A percentile compares a stretch with the other conserved stretches of the same genome.
Evolutionary conservation across 2,797 vertebrate species (phyloP).

Genomic region (Parauchenoglanis ngamensis): DNA sequence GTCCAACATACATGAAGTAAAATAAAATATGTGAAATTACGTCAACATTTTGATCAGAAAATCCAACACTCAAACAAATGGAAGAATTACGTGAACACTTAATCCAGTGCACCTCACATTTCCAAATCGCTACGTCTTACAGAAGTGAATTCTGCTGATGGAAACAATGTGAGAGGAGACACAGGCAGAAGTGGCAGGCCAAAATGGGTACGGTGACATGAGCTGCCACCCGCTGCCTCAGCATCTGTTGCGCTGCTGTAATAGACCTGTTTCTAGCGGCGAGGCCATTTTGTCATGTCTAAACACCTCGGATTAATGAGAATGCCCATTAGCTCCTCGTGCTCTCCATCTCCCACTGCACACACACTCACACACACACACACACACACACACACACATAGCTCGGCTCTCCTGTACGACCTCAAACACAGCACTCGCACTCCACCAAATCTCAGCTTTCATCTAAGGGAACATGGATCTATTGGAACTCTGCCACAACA

Average conservation of each 20-base stretch:
- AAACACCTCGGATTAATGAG: slow-evolving; percentile 69
- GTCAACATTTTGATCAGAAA: background rate
- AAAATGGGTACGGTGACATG: slow-evolving; percentile 52
- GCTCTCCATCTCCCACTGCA: slow-evolving; percentile 54
- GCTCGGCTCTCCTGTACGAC: slow-evolving; percentile 34
- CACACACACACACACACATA: slow-evolving; percentile 10
- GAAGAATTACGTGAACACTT: background rate
- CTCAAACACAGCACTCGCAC: slow-evolving; percentile 71
- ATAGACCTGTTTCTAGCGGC: slow-evolving; percentile 53
- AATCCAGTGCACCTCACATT: background rate
- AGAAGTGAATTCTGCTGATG: background rate
- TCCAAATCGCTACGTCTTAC: background rate
- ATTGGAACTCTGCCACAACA: slow-evolving; percentile 64
- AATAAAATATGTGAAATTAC: background rate
- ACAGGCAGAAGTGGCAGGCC: slow-evolving; percentile 55
- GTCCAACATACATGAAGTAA: background rate
- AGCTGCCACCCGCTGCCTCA: slow-evolving; percentile 33
- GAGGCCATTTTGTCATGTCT: slow-evolving; percentile 63
- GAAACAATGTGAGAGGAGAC: background rate
- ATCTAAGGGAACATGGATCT: slow-evolving; percentile 73
- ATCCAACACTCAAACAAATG: background rate
- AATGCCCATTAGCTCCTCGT: slow-evolving; percentile 56
- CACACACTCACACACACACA: background rate
- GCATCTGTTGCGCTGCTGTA: slow-evolving; percentile 60
- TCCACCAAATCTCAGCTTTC: slow-evolving; percentile 76